A percentile compares a stretch with the other conserved stretches of the same genome.
phyloP scores from a whole-genome alignment of 2,797 vertebrate genomes.

The Alca torda region DNA sequence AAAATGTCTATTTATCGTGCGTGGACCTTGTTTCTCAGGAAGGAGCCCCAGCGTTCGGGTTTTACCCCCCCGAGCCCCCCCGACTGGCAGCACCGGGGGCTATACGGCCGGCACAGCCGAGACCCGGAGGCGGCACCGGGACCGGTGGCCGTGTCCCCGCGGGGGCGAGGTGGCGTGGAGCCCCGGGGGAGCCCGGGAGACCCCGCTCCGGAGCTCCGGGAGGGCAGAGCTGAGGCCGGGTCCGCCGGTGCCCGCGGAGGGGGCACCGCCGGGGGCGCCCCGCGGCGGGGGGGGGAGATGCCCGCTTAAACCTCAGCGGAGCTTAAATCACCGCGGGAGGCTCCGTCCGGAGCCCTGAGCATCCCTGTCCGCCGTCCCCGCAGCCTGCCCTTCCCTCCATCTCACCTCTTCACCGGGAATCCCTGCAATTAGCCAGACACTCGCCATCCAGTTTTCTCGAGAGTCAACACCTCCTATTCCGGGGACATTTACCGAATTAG shows the following conservation, averaged over 20 bases:
- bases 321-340: neutral
- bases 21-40: neutral
- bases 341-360: neutral
- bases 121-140: neutral
- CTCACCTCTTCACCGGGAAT: neutral
- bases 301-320: neutral
- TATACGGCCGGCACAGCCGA: too few relatives aligned
- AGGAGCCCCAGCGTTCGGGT: neutral
- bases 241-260: neutral
- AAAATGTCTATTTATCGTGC: neutral
- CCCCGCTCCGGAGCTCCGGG: neutral
- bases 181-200: fast-evolving
- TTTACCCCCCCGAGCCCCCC: neutral
- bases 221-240: neutral
- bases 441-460: neutral
- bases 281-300: too few relatives aligned
- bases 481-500: conserved; percentile 41
- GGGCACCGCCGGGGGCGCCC: neutral
- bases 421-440: neutral
- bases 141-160: neutral
- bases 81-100: neutral
- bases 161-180: neutral
- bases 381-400: neutral
- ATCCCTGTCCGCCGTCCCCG: neutral
- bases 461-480: neutral